phyloP scores from a whole-genome alignment of 2,113 vertebrate genomes.

The Rhea americana region DNA sequence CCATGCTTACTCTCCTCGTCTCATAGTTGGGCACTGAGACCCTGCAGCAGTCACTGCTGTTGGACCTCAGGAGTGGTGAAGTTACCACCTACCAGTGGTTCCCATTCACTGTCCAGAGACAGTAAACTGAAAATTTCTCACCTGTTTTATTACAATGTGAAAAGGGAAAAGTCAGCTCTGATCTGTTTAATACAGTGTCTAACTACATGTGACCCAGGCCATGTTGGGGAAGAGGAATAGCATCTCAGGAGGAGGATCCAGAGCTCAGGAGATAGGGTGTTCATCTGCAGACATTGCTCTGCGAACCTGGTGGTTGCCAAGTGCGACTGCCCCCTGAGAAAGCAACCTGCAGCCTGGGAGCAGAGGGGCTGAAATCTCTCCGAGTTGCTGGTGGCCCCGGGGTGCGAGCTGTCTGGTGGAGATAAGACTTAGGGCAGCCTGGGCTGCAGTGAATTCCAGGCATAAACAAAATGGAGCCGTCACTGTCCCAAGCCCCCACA shows the following conservation, averaged over 20 bases:
- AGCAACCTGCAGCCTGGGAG: not conserved
- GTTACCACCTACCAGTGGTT: not conserved
- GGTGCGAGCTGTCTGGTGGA: rapidly evolving
- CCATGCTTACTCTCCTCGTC: rapidly evolving
- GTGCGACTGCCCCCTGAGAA: not conserved
- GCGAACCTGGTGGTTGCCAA: rapidly evolving
- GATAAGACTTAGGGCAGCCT: not conserved
- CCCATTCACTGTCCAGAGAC: not conserved
- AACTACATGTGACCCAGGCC: not conserved
- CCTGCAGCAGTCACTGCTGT: not conserved
- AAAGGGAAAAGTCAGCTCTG: not conserved
- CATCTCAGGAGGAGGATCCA: not conserved
- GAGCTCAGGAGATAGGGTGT: not conserved
- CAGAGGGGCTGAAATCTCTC: not conserved
- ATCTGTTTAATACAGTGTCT: not conserved
- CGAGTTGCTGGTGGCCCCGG: not conserved
- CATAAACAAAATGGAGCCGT: not conserved
- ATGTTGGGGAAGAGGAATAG: not conserved
- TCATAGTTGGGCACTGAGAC: not conserved
- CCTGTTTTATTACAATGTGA: not conserved
- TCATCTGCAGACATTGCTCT: not conserved
- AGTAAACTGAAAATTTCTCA: not conserved
- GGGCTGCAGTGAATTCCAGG: not conserved
- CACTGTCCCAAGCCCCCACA: not conserved
- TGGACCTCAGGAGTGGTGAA: not conserved